Conservation (phyloP, 2,113 vertebrate genomes). For the Gorsachius goisagi region DNA sequence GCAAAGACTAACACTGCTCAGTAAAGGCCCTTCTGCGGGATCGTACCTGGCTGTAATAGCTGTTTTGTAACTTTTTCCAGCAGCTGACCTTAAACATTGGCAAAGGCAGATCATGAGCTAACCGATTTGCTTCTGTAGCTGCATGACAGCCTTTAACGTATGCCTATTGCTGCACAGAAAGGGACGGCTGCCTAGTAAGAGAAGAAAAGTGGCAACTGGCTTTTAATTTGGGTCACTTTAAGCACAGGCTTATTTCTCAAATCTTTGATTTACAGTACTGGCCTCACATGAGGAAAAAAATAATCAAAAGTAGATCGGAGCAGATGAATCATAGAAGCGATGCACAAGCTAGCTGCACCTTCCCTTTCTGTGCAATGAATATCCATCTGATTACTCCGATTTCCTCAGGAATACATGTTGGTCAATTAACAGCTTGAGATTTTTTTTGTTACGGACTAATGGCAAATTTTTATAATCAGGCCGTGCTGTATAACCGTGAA, state of each 20-base stretch:
- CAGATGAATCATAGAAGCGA: conserved; percentile 12
- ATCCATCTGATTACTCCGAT: background rate
- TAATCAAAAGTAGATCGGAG: conserved; percentile 17
- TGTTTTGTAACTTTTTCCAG: conserved; percentile 30
- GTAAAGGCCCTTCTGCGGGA: background rate
- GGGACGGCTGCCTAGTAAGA: background rate
- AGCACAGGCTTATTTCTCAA: background rate
- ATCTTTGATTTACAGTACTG: conserved; percentile 42
- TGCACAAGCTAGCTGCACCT: background rate
- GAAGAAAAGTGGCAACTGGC: background rate
- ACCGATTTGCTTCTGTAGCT: background rate
- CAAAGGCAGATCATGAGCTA: background rate
- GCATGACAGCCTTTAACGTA: background rate
- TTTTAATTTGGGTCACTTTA: conserved; percentile 30
- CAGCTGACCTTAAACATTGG: conserved; percentile 30
- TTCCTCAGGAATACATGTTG: conserved; percentile 16
- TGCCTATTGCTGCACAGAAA: background rate
- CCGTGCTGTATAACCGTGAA: background rate
- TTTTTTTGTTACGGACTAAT: background rate
- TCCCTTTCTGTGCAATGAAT: background rate
- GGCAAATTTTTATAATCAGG: background rate
- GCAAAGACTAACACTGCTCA: background rate
- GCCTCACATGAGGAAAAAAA: conserved; percentile 23
- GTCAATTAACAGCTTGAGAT: conserved; percentile 35
- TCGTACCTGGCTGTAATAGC: background rate